Evolutionary conservation across 2,797 vertebrate genomes (phyloP).

Genomic region (Cheirogaleus major): DNA sequence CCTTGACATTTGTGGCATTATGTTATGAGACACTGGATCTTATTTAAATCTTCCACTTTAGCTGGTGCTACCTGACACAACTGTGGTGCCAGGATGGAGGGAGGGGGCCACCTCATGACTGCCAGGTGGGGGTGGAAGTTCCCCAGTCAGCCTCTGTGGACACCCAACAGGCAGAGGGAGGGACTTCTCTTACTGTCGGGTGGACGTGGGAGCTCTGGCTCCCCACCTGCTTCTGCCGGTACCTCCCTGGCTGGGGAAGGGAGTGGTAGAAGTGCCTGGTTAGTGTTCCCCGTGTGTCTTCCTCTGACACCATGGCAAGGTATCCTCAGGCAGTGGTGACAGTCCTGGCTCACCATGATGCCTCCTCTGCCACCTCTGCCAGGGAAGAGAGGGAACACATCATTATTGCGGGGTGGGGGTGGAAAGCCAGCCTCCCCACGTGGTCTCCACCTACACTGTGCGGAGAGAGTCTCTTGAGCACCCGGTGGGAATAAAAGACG

Average conservation of each 20-base stretch:
- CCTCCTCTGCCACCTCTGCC: background rate
- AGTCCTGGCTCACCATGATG: background rate
- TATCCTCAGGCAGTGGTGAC: background rate
- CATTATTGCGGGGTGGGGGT: background rate
- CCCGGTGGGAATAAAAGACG: background rate
- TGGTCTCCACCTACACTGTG: background rate
- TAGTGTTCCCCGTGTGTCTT: background rate
- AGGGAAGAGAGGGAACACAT: background rate
- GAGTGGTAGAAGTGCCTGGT: background rate
- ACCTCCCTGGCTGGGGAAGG: background rate
- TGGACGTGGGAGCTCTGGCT: background rate
- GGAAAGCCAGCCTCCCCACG: background rate
- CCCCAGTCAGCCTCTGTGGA: background rate
- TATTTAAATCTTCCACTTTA: background rate
- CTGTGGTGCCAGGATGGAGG: background rate
- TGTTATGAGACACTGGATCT: background rate
- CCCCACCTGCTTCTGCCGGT: background rate
- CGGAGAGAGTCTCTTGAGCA: background rate
- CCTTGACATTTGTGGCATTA: background rate
- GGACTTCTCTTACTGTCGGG: background rate
- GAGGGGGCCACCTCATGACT: background rate
- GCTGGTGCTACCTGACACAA: background rate
- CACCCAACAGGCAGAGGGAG: background rate
- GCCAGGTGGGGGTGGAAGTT: background rate
- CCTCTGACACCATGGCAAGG: background rate